phyloP scores from a whole-genome alignment of 2,888 invertebrate species.

The Agapostemon virescens region DNA sequence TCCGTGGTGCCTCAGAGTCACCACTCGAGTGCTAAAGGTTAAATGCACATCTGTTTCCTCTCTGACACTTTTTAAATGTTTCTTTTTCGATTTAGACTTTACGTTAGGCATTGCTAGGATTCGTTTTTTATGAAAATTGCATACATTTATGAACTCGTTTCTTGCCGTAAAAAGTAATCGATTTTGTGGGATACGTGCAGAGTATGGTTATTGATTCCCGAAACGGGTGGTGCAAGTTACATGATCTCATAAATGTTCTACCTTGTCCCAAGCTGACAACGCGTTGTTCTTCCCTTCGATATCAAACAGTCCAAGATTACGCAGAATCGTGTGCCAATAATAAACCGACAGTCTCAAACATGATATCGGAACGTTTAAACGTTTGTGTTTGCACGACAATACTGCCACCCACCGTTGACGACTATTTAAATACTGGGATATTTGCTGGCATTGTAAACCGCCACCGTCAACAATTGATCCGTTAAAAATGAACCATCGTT shows the following conservation, averaged over 20 bases:
- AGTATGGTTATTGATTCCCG: not conserved
- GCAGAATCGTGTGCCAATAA: conserved; percentile 34
- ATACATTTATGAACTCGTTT: not conserved
- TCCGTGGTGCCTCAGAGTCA: too few relatives aligned
- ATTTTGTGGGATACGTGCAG: not conserved
- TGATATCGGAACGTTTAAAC: conserved; percentile 27
- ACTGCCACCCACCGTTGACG: not conserved
- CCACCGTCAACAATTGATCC: not conserved
- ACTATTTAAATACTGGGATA: conserved; percentile 12
- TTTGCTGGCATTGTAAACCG: not conserved
- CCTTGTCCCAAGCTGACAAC: not conserved
- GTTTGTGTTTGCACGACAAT: conserved; percentile 30
- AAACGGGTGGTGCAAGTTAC: conserved; percentile 2
- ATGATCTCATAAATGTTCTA: conserved; percentile 20
- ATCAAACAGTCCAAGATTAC: conserved; percentile 22
- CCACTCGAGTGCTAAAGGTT: too few relatives aligned
- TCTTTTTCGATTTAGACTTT: not conserved
- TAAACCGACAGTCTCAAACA: conserved; percentile 16
- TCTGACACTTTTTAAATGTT: not conserved
- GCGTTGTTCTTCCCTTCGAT: conserved; percentile 20
- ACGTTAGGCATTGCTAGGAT: too few relatives aligned
- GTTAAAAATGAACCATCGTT: not conserved
- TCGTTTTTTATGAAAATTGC: not conserved
- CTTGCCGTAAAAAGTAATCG: not conserved
- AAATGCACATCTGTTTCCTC: not conserved